phyloP scores from a whole-genome alignment of 1,140 invertebrate species.

The Atta colombica region DNA sequence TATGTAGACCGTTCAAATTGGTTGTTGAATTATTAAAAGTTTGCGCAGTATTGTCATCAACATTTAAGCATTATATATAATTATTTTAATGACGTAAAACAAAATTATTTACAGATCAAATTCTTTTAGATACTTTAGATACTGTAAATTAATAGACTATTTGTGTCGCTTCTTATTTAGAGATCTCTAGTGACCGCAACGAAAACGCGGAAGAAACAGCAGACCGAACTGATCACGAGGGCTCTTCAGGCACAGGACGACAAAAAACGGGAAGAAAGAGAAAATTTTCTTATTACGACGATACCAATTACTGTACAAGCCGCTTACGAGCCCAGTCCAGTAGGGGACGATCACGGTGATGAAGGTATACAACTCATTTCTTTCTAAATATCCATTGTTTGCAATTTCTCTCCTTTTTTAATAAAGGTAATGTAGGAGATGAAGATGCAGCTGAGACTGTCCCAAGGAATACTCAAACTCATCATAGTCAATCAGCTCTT shows the following conservation, averaged over 20 bases:
- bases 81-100: too few species aligned
- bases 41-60: too few species aligned
- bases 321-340: slow-evolving; percentile 96
- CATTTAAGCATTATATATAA: too few species aligned
- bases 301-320: slow-evolving; percentile 98
- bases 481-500: slow-evolving; percentile 95
- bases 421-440: slow-evolving; percentile 84
- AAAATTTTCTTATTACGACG: slow-evolving; percentile 98
- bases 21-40: too few species aligned
- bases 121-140: too few species aligned
- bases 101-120: too few species aligned
- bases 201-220: slow-evolving; percentile 99
- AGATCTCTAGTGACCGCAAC: slow-evolving; percentile 98
- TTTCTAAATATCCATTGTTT: neutral
- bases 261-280: slow-evolving; percentile 96
- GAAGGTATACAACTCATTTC: slow-evolving; percentile 88
- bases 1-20: too few species aligned
- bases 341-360: slow-evolving; percentile 93
- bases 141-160: slow-evolving; percentile 8
- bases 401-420: slow-evolving; percentile 18
- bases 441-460: slow-evolving; percentile 91
- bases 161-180: slow-evolving; percentile 86
- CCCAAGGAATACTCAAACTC: slow-evolving; percentile 88
- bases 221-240: slow-evolving; percentile 98
- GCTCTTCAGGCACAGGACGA: slow-evolving; percentile 98